Evolutionary conservation across 23 tunicate genomes (phyloP).

Genomic region (Phallusia fumigata): DNA sequence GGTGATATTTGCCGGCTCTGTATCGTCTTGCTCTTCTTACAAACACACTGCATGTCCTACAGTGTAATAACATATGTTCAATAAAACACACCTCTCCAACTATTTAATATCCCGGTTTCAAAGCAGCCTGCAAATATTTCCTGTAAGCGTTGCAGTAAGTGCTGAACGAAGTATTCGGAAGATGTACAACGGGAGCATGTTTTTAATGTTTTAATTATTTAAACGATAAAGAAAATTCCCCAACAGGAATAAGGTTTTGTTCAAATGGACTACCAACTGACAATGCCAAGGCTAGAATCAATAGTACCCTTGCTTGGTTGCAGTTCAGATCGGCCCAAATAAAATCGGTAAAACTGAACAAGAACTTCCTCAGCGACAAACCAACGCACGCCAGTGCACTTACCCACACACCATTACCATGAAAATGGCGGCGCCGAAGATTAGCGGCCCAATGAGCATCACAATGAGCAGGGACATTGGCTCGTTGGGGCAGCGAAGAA

Average conservation of each 20-base stretch:
- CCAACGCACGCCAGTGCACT: conserved; percentile 4
- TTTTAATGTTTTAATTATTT: too few relatives aligned
- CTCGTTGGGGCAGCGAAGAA: conserved; percentile 59
- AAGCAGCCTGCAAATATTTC: too few relatives aligned
- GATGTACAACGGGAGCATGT: too few relatives aligned
- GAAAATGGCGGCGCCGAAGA: conserved; percentile 57
- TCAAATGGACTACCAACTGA: too few relatives aligned
- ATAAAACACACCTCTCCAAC: neutral
- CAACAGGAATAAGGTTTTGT: too few relatives aligned
- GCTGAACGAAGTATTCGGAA: too few relatives aligned
- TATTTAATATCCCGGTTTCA: too few relatives aligned
- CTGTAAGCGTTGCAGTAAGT: too few relatives aligned
- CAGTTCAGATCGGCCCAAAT: neutral
- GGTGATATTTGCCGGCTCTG: conserved; percentile 32
- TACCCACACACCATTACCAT: conserved; percentile 73
- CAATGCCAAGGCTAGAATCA: too few relatives aligned
- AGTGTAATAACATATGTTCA: neutral
- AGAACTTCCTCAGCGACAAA: neutral
- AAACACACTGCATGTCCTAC: conserved; percentile 33
- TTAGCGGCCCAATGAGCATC: conserved; percentile 59
- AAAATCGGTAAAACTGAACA: neutral
- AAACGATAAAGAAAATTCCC: too few relatives aligned
- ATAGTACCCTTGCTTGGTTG: too few relatives aligned
- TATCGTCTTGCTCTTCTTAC: conserved; percentile 32
- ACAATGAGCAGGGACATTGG: conserved; percentile 44